phyloP scores from a whole-genome alignment of 2,113 vertebrate species.

The Silurus asotus region DNA sequence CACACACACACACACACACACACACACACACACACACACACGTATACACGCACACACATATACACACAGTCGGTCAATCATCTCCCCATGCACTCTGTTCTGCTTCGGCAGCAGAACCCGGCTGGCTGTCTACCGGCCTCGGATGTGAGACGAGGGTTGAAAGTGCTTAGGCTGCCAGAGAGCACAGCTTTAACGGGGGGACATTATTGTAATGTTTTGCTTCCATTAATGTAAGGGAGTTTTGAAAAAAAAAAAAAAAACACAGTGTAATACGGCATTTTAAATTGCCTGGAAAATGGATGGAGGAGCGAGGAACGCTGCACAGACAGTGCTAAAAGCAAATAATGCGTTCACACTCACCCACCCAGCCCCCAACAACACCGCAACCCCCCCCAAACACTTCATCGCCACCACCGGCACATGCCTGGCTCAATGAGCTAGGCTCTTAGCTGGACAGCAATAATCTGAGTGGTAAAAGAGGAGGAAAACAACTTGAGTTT shows the following conservation, averaged over 20 bases:
- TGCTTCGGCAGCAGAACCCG: slow-evolving; percentile 32
- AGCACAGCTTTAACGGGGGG: slow-evolving; percentile 71
- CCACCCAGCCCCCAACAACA: background rate
- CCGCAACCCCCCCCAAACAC: background rate
- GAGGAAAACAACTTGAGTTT: slow-evolving; percentile 56
- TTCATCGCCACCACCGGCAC: slow-evolving; percentile 1
- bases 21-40: slow-evolving; percentile 34
- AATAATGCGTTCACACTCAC: slow-evolving; percentile 71
- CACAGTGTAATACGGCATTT: slow-evolving; percentile 76
- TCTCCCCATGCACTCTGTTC: slow-evolving; percentile 35
- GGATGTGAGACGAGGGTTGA: slow-evolving; percentile 55
- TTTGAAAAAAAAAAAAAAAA: slow-evolving; percentile 66
- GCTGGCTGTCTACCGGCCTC: slow-evolving; percentile 25
- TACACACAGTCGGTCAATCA: slow-evolving; percentile 23
- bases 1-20: slow-evolving; percentile 14
- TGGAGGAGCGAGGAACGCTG: slow-evolving; percentile 71
- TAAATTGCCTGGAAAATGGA: slow-evolving; percentile 81
- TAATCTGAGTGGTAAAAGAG: slow-evolving; percentile 48
- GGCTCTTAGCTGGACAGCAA: slow-evolving; percentile 69
- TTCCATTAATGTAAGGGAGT: slow-evolving; percentile 78
- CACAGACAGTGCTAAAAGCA: slow-evolving; percentile 79
- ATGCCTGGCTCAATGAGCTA: slow-evolving; percentile 57
- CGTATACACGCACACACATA: slow-evolving; percentile 32
- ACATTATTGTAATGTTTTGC: slow-evolving; percentile 81
- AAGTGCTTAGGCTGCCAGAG: slow-evolving; percentile 72